Conservation (phyloP, 2,888 invertebrate genomes). For the Tolmerus cingulatus region DNA sequence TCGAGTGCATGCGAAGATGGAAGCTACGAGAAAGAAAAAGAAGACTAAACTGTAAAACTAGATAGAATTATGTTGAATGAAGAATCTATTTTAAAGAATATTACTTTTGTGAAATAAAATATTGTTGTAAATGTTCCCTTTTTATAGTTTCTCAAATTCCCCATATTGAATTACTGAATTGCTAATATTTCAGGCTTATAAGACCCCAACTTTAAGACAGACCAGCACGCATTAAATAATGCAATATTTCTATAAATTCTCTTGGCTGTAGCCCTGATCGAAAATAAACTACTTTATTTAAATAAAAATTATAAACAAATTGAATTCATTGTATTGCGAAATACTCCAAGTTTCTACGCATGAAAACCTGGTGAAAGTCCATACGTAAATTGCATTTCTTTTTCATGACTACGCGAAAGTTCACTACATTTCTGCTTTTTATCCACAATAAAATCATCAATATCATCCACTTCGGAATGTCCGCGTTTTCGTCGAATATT, state of each 20-base stretch:
- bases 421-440: constrained; percentile 60
- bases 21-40: neutral
- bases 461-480: constrained; percentile 51
- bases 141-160: neutral
- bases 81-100: neutral
- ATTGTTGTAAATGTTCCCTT: neutral
- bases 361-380: constrained; percentile 60
- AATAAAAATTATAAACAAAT: neutral
- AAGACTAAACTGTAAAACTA: neutral
- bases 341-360: constrained; percentile 35
- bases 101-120: neutral
- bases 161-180: too few relatives aligned
- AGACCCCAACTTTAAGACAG: too few relatives aligned
- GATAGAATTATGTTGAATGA: neutral
- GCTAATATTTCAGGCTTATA: too few relatives aligned
- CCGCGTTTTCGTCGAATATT: constrained; percentile 44
- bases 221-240: too few relatives aligned
- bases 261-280: too few relatives aligned
- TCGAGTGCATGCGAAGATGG: constrained; percentile 45
- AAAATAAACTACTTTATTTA: neutral
- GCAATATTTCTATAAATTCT: too few relatives aligned
- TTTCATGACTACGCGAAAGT: constrained; percentile 56
- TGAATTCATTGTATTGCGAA: neutral
- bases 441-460: constrained; percentile 60
- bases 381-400: constrained; percentile 58